A percentile compares a stretch with the other conserved stretches of the same genome.
These are phyloP conservation scores for Brachionus plicatilis DNA, from an alignment of 1,140 invertebrate genomes.

Conservation along the genomic window DNA sequence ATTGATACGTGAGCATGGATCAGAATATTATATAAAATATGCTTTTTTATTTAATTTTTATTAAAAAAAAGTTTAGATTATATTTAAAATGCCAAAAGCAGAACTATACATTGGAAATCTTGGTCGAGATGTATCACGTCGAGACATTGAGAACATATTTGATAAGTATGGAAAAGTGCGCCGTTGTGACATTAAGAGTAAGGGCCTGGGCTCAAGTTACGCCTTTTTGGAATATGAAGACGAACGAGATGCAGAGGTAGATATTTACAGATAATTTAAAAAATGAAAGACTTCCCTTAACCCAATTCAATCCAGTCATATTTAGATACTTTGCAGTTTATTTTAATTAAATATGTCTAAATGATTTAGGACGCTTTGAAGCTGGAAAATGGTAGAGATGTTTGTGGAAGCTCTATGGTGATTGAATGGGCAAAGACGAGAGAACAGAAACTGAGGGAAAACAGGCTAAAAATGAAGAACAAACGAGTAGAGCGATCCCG, in stretches of 20 bases:
- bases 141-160: constrained; percentile 47
- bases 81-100: constrained; percentile 3
- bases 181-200: constrained; percentile 47
- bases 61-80: neutral
- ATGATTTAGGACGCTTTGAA: constrained; percentile 56
- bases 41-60: neutral
- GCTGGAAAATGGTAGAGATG: constrained; percentile 58
- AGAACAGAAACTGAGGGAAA: constrained; percentile 12
- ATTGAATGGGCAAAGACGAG: constrained; percentile 57
- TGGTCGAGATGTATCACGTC: constrained; percentile 44
- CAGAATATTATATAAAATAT: neutral
- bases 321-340: too few species aligned
- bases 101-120: constrained; percentile 46
- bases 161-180: constrained; percentile 45
- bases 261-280: constrained; percentile 36
- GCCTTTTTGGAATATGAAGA: constrained; percentile 50
- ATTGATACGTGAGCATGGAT: neutral
- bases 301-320: too few species aligned
- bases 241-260: constrained; percentile 47
- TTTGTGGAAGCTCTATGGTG: constrained; percentile 55
- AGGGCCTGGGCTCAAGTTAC: constrained; percentile 43
- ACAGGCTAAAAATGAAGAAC: neutral
- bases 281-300: too few species aligned
- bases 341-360: neutral
- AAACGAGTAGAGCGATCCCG: neutral